A percentile compares a stretch with the other conserved stretches of the same genome.
These are phyloP conservation scores for Drosophila littoralis DNA, from an alignment of 1,140 invertebrate genomes.

Conservation along the genomic window DNA sequence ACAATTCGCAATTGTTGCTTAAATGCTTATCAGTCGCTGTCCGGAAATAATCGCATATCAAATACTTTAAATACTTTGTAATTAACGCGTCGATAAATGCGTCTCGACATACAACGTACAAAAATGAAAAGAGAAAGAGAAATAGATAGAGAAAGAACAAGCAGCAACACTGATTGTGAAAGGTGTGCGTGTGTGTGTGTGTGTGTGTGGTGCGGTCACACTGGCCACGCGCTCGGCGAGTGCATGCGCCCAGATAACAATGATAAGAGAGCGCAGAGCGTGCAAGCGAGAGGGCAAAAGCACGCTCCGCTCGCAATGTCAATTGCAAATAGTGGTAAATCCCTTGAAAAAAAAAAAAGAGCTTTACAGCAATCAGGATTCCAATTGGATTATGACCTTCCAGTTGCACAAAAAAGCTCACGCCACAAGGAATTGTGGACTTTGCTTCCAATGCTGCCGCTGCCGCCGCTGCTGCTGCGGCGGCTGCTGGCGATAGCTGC, in stretches of 20 bases:
- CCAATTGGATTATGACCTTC: too few species aligned
- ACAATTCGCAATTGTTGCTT: too few species aligned
- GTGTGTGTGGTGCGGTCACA: slow-evolving; percentile 34
- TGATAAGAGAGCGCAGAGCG: slow-evolving; percentile 4
- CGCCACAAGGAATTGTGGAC: too few species aligned
- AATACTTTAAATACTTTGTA: slow-evolving; percentile 30
- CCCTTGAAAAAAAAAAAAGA: not conserved
- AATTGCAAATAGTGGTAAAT: too few species aligned
- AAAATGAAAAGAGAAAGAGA: not conserved
- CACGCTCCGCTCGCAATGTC: too few species aligned
- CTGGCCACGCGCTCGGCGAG: slow-evolving; percentile 25
- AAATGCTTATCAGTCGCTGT: not conserved
- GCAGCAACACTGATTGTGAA: slow-evolving; percentile 16
- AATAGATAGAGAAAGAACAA: not conserved
- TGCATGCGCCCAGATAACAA: slow-evolving; percentile 12
- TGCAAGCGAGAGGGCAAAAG: not conserved
- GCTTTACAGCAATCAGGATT: not conserved
- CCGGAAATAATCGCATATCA: slow-evolving; percentile 12
- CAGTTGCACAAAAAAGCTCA: too few species aligned
- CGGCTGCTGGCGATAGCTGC: too few species aligned
- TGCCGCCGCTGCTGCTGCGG: too few species aligned
- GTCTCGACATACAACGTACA: not conserved
- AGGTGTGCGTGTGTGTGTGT: not conserved
- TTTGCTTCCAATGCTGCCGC: too few species aligned
- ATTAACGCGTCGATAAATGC: slow-evolving; percentile 41